Evolutionary conservation across 2,888 invertebrate genomes (phyloP), one percentile per base, ranked within the genome.

Genomic region (Protodeltote pygarga): DNA sequence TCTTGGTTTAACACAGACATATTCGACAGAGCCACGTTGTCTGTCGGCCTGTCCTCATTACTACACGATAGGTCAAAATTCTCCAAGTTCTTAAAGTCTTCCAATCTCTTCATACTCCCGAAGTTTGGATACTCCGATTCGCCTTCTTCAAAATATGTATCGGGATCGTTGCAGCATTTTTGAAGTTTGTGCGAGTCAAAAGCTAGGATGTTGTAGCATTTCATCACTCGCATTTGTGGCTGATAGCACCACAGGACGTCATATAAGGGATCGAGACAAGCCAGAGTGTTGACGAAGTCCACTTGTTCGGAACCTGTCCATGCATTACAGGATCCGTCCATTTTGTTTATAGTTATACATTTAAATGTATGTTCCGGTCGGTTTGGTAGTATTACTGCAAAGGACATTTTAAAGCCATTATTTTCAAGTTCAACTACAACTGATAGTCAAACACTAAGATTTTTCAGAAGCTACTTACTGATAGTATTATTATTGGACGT

Each of bases 211-310:
- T 98, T 98, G 85, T 96, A 97, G 74, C 97, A 97, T 45, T 93
- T 93, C 68, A 97, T 92, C 20, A 93, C 80, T 32, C 89, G 85
- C 81, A 84, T 94, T 16, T 93, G 89, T 0, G 95, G 95, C 79
- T 95, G 94, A 69, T 95, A 99, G 67, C 97, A 96, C 99, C 99
- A 99, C 1, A 99, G 91, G 0, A 98, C 96, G 85, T 98, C 97
- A 85, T 98, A 98, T 38, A 96, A 93, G 0, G 98, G 97, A 89
- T 99, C 99, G 70, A 99, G 92, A 72, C 96, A 96, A 0, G 96
- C 95, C 32, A 95, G 94, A 61, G 95, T 95, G 68, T 95, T 95
- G 10, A 94, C 94, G 63, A 98, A 96, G 79, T 97, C 96, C 0
- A 96, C 95, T 85, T 98, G 98, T 70, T 97, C 97, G 9, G 93